These are phyloP conservation scores for Todiramphus saurophagus DNA, from an alignment of 2,113 vertebrate genomes.

Conservation along the genomic window DNA sequence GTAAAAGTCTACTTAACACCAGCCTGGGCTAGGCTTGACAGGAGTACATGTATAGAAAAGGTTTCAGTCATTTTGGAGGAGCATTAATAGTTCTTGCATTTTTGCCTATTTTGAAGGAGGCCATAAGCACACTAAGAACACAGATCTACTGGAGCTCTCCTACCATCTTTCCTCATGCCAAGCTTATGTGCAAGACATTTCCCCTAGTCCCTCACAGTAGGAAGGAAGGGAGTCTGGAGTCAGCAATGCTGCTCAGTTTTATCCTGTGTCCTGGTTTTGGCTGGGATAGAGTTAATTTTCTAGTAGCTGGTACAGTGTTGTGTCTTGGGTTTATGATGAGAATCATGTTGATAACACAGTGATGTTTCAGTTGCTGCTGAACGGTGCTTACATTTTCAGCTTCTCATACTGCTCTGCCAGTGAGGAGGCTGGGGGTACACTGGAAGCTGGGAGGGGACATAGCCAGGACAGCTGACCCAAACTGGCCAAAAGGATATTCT, in stretches of 20 bases:
- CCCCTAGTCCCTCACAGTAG: background rate
- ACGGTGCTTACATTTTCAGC: background rate
- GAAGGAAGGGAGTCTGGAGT: background rate
- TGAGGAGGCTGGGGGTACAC: background rate
- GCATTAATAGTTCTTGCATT: background rate
- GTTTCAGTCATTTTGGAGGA: background rate
- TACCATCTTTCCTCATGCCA: background rate
- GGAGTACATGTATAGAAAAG: fast-evolving
- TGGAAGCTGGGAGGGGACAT: background rate
- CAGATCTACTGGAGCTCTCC: background rate
- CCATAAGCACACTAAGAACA: background rate
- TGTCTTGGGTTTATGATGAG: background rate
- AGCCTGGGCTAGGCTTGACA: background rate
- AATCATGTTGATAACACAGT: background rate
- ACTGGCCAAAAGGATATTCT: background rate
- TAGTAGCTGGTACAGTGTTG: background rate
- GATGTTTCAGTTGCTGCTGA: background rate
- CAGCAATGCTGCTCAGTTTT: background rate
- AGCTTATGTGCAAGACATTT: background rate
- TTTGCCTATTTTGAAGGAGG: background rate
- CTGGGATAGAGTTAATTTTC: background rate
- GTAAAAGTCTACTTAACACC: background rate
- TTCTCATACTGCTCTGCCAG: background rate
- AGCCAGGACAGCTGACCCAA: background rate
- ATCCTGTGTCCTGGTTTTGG: background rate